Evolutionary conservation across 35 echinoderm and acorn worm genomes (phyloP).

Genomic region (Strongylocentrotus purpuratus): DNA sequence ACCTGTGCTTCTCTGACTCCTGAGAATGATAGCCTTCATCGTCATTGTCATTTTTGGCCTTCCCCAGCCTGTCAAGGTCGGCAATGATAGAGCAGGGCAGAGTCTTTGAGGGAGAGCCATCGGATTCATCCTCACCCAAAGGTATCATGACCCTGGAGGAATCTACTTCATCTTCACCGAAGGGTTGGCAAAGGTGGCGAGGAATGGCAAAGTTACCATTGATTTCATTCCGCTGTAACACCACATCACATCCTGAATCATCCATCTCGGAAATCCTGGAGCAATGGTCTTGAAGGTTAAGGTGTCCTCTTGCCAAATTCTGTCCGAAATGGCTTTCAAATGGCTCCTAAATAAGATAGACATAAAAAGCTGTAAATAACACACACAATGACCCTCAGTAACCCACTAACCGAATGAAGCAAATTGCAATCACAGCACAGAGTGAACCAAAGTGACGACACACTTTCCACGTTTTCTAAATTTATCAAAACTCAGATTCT

Average conservation of each 20-base stretch:
- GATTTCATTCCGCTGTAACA: not conserved
- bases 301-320: not conserved
- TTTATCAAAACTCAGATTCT: not conserved
- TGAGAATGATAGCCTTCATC: slow-evolving; percentile 32
- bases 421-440: not conserved
- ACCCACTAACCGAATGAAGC: not conserved
- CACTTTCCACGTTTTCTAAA: not conserved
- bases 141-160: slow-evolving; percentile 13
- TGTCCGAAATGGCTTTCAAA: not conserved
- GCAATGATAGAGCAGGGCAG: not conserved
- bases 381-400: not conserved
- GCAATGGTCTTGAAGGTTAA: not conserved
- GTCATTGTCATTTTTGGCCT: not conserved
- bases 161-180: slow-evolving; percentile 8
- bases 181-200: not conserved
- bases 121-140: not conserved
- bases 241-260: not conserved
- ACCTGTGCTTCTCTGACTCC: not conserved
- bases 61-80: not conserved
- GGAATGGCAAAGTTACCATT: slow-evolving; percentile 14
- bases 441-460: slow-evolving; percentile 1
- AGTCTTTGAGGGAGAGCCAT: not conserved
- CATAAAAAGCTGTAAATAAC: not conserved
- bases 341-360: not conserved
- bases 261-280: not conserved